Conservation (phyloP, 1,140 invertebrate species). For the Heterodera schachtii region DNA sequence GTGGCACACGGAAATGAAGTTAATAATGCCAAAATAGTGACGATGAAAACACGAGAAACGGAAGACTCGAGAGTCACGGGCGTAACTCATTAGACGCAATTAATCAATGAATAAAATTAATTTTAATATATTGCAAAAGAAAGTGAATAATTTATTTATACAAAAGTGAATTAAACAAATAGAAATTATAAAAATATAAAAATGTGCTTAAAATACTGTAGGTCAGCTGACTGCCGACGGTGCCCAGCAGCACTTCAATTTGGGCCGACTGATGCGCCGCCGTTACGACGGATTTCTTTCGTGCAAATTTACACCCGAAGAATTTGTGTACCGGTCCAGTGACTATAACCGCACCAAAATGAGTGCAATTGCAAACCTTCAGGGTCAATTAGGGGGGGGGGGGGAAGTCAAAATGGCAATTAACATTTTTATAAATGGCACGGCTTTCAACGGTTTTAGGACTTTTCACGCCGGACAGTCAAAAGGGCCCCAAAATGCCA, state of each 20-base stretch:
- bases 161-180: not conserved
- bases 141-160: not conserved
- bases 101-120: too few species aligned
- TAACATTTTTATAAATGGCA: not conserved
- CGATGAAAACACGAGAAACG: too few species aligned
- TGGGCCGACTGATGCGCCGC: not conserved
- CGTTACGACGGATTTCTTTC: slow-evolving; percentile 8
- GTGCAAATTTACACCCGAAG: slow-evolving; percentile 4
- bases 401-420: too few species aligned
- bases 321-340: slow-evolving; percentile 20
- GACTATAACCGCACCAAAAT: slow-evolving; percentile 23
- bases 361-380: slow-evolving; percentile 12
- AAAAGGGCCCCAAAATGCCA: slow-evolving; percentile 15
- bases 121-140: not conserved
- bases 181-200: not conserved
- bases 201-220: not conserved
- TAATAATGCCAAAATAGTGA: too few species aligned
- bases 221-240: slow-evolving; percentile 14
- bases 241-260: slow-evolving; percentile 18
- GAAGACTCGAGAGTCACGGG: too few species aligned
- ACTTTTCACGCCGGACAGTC: not conserved
- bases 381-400: not conserved
- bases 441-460: not conserved
- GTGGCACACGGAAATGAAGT: too few species aligned
- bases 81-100: too few species aligned